Evolutionary conservation across 2,113 vertebrate species (phyloP).

Genomic region (Oncorhynchus clarkii): DNA sequence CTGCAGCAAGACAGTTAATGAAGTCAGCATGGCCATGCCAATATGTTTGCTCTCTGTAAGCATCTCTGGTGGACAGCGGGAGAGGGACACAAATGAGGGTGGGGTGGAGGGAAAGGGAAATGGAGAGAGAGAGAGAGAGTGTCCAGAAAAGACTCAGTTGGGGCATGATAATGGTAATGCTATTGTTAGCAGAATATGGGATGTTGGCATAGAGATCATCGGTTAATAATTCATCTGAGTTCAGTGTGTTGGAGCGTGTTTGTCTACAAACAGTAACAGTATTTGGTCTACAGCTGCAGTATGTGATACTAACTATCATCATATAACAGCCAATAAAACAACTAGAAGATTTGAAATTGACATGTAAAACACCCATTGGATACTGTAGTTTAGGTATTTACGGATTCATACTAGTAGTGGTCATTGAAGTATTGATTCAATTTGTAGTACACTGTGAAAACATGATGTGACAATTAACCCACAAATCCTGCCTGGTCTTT

Average conservation of each 20-base stretch:
- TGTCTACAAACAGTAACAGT: not conserved
- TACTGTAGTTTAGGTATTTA: too few relatives aligned
- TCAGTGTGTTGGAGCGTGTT: not conserved
- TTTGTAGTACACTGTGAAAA: too few relatives aligned
- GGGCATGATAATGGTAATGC: constrained; percentile 41
- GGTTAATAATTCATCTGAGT: constrained; percentile 37
- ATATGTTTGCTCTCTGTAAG: constrained; percentile 3
- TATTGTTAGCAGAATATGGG: constrained; percentile 51
- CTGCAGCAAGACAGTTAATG: constrained; percentile 12
- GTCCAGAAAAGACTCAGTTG: constrained; percentile 28
- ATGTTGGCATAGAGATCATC: constrained; percentile 45
- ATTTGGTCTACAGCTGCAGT: not conserved
- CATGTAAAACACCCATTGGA: too few relatives aligned
- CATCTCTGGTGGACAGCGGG: not conserved
- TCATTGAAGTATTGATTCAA: too few relatives aligned
- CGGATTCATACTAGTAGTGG: too few relatives aligned
- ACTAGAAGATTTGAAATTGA: too few relatives aligned
- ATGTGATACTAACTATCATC: too few relatives aligned
- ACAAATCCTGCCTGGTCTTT: too few relatives aligned
- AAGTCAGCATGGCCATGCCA: not conserved
- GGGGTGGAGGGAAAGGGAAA: not conserved
- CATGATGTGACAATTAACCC: too few relatives aligned
- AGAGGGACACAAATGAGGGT: not conserved
- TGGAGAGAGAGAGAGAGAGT: not conserved
- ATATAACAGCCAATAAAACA: too few relatives aligned